Percentiles rank a stretch among this genome's conserved stretches.
Evolutionary conservation across 1,140 invertebrate genomes (phyloP).

Genomic region (Trissolcus basalis): DNA sequence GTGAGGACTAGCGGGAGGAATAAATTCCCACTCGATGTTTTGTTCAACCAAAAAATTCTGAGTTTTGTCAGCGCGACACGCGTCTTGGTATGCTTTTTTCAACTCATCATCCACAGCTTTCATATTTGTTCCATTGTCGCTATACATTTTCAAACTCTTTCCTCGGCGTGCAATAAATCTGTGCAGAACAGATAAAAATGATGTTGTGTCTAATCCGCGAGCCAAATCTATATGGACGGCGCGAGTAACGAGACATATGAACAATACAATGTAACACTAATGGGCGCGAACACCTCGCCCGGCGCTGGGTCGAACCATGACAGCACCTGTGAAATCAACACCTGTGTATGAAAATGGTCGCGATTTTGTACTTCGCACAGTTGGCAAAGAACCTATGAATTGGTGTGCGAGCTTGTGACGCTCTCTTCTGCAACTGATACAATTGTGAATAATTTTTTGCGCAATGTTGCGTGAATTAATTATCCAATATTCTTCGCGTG

Average conservation of each 20-base stretch:
- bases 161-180: neutral
- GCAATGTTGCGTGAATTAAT: neutral
- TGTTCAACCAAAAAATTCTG: neutral
- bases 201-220: neutral
- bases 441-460: neutral
- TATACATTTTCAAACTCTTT: neutral
- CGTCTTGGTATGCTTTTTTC: neutral
- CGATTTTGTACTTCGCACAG: neutral
- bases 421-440: neutral
- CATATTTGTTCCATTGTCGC: neutral
- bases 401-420: neutral
- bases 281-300: neutral
- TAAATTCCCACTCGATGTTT: neutral
- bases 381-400: neutral
- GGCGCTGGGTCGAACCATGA: neutral
- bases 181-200: conserved; percentile 4
- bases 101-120: neutral
- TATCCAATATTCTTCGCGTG: neutral
- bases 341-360: neutral
- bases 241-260: neutral
- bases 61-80: neutral
- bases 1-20: neutral
- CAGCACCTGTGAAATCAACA: neutral
- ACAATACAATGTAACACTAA: neutral
- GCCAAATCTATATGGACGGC: neutral